phyloP scores from a whole-genome alignment of 2,113 vertebrate genomes.

The Hucho hucho region DNA sequence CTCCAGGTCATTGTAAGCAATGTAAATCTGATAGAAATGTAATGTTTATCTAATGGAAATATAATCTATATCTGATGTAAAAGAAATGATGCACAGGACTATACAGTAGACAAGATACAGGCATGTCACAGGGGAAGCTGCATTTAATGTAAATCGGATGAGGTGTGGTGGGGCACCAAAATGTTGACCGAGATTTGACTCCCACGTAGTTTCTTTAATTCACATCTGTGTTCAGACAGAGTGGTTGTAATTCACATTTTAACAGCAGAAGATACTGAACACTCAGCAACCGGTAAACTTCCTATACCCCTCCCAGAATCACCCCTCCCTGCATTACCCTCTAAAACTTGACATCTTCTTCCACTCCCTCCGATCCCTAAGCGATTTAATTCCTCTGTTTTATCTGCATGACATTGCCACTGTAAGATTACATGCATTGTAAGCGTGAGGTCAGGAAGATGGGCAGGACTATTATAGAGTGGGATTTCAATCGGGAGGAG shows the following conservation, averaged over 20 bases:
- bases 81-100: conserved; percentile 21
- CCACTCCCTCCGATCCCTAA: conserved; percentile 3
- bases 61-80: conserved; percentile 31
- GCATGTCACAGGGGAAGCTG: conserved; percentile 7
- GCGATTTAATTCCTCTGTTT: conserved; percentile 29
- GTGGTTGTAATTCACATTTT: too few species aligned
- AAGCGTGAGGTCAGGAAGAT: conserved; percentile 18
- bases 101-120: background rate
- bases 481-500: background rate
- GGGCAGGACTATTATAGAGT: conserved; percentile 23
- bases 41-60: conserved; percentile 31
- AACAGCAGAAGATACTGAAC: too few species aligned
- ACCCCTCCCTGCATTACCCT: too few species aligned
- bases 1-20: conserved; percentile 4
- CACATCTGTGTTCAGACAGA: too few species aligned
- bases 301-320: too few species aligned
- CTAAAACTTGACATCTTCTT: too few species aligned
- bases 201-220: too few species aligned
- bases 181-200: too few species aligned
- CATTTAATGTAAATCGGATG: conserved; percentile 37
- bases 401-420: conserved; percentile 35
- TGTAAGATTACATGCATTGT: conserved; percentile 36
- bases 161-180: background rate
- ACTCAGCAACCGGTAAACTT: too few species aligned
- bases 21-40: conserved; percentile 29